Conservation (phyloP, 2,888 invertebrate genomes). For the Ichneumoninae sp. region DNA sequence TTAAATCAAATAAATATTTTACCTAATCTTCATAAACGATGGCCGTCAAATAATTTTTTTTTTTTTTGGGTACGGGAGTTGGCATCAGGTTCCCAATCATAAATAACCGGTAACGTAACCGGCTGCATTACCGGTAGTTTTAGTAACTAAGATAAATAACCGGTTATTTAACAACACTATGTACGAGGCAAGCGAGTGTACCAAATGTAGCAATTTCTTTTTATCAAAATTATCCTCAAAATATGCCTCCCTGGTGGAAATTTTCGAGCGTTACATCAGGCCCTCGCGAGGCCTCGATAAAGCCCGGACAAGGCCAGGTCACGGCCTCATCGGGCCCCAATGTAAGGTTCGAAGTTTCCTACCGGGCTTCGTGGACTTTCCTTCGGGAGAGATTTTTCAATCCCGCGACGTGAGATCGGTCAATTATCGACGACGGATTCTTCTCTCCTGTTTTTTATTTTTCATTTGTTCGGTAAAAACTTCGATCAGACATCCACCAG, state of each 20-base stretch:
- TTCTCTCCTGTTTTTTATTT: conserved; percentile 6
- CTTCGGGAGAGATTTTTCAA: conserved; percentile 26
- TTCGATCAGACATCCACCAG: conserved; percentile 3
- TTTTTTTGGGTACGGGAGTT: not conserved
- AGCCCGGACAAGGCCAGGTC: no score
- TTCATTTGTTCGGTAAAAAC: conserved; percentile 18
- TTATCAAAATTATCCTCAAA: no score
- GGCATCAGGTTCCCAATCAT: not conserved
- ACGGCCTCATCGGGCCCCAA: no score
- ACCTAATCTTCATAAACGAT: no score
- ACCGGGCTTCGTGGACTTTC: not conserved
- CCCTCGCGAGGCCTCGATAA: no score
- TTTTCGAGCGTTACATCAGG: no score
- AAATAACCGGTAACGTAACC: conserved; percentile 5
- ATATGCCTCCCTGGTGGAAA: no score
- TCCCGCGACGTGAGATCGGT: conserved; percentile 15
- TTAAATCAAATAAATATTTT: no score
- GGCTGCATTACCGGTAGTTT: not conserved
- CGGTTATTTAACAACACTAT: conserved; percentile 11
- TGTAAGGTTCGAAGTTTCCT: not conserved
- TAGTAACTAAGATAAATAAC: conserved; percentile 7
- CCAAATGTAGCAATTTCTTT: no score
- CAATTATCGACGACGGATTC: conserved; percentile 35
- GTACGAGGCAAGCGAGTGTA: not conserved
- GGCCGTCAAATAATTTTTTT: no score